Evolutionary conservation across 2,113 vertebrate species (phyloP).

Genomic region (Ctenomys sociabilis): DNA sequence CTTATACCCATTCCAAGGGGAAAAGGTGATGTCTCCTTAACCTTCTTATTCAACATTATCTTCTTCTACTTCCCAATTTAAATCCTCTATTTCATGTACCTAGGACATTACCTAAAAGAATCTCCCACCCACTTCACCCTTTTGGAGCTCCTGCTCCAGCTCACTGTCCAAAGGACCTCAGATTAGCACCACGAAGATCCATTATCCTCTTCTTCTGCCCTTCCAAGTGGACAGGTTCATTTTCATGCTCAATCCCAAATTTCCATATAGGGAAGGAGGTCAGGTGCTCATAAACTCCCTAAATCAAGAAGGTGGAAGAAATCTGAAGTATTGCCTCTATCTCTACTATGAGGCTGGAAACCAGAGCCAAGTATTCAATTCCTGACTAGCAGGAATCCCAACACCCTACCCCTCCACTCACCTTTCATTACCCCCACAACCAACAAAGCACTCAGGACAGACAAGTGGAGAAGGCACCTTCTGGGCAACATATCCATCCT

Average conservation of each 20-base stretch:
- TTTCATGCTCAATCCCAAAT: constrained; percentile 22
- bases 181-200: neutral
- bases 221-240: constrained; percentile 17
- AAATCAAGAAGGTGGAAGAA: constrained; percentile 24
- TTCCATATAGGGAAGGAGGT: neutral
- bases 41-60: constrained; percentile 23
- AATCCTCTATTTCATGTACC: neutral
- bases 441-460: constrained; percentile 75
- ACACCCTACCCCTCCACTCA: constrained; percentile 75
- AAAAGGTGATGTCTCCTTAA: neutral
- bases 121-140: neutral
- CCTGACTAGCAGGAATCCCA: neutral
- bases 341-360: neutral
- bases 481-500: constrained; percentile 46
- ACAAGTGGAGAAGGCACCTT: constrained; percentile 20
- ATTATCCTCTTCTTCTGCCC: neutral
- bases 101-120: neutral
- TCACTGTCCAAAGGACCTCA: neutral
- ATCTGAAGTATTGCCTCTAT: neutral
- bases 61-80: neutral
- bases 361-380: constrained; percentile 25
- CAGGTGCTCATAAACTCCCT: neutral
- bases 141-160: neutral
- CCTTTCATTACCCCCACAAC: constrained; percentile 75
- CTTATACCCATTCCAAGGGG: neutral